Percentiles rank a stretch among this genome's conserved stretches.
Evolutionary conservation across 2,113 vertebrate species (phyloP).

Genomic region (Spea multiplicata): DNA sequence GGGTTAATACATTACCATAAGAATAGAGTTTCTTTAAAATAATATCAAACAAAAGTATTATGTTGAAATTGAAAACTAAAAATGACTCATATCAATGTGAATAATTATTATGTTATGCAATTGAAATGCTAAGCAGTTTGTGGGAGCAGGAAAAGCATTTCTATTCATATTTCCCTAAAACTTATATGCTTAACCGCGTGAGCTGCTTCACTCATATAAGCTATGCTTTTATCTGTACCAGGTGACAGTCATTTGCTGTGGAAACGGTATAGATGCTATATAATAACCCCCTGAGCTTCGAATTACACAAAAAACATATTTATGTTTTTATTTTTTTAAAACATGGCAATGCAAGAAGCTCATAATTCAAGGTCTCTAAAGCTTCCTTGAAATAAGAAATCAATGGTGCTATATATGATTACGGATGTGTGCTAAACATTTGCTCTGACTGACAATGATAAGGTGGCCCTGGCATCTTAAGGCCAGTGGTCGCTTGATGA

Average conservation of each 20-base stretch:
- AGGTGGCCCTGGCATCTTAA: too few relatives aligned
- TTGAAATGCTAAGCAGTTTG: slow-evolving; percentile 41
- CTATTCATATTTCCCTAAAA: slow-evolving; percentile 24
- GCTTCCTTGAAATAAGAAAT: too few relatives aligned
- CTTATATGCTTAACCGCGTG: slow-evolving; percentile 5
- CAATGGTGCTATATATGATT: too few relatives aligned
- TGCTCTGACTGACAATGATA: too few relatives aligned
- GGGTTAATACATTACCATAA: slow-evolving; percentile 38
- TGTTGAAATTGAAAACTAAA: slow-evolving; percentile 28
- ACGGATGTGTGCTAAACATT: too few relatives aligned
- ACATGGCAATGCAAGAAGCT: too few relatives aligned
- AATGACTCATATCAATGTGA: slow-evolving; percentile 37
- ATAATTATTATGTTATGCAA: slow-evolving; percentile 27
- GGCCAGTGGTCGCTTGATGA: too few relatives aligned
- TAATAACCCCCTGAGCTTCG: neutral
- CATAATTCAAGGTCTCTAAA: too few relatives aligned
- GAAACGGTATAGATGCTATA: neutral
- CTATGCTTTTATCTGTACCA: neutral
- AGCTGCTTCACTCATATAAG: neutral
- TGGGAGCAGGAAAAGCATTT: slow-evolving; percentile 18
- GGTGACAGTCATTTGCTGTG: neutral
- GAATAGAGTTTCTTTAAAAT: slow-evolving; percentile 21
- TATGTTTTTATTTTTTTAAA: too few relatives aligned
- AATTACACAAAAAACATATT: neutral
- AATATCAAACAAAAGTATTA: slow-evolving; percentile 31